These are phyloP conservation scores for Volucella inflata DNA, from an alignment of 2,888 invertebrate species.

Conservation along the genomic window DNA sequence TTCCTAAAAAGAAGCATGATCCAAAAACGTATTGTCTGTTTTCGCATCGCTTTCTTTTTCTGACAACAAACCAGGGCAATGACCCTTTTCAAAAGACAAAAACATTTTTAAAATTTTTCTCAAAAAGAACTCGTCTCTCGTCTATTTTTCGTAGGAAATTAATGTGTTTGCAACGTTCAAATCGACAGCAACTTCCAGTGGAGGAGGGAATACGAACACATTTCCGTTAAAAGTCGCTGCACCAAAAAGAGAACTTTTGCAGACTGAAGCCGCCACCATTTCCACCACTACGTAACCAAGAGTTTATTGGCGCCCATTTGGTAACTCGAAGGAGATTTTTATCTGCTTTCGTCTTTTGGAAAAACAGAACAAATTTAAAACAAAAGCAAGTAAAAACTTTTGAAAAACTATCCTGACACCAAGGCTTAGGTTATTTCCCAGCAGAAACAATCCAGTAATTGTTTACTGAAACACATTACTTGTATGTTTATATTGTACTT, in stretches of 20 bases:
- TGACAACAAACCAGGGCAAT: not conserved
- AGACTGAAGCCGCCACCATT: slow-evolving; percentile 47
- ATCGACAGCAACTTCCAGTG: slow-evolving; percentile 37
- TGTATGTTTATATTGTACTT: no score
- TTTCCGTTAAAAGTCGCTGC: slow-evolving; percentile 33
- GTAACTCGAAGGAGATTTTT: slow-evolving; percentile 13
- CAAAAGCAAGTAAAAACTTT: slow-evolving; percentile 4
- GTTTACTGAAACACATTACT: slow-evolving; percentile 29
- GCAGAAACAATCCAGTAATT: slow-evolving; percentile 30
- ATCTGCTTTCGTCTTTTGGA: slow-evolving; percentile 10
- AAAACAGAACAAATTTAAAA: slow-evolving; percentile 18
- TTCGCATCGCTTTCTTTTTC: not conserved
- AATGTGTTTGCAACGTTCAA: slow-evolving; percentile 35
- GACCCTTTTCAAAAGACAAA: not conserved
- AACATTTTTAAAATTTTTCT: not conserved
- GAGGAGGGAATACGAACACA: slow-evolving; percentile 33
- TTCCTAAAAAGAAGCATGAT: no score
- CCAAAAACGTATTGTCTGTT: no score
- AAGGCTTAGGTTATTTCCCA: not conserved
- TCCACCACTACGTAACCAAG: slow-evolving; percentile 11
- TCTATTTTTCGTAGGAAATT: slow-evolving; percentile 5
- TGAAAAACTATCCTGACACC: not conserved
- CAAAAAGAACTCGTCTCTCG: not conserved
- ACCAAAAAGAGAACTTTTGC: slow-evolving; percentile 21
- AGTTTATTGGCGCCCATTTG: slow-evolving; percentile 42